phyloP scores from a whole-genome alignment of 2,113 vertebrate genomes.

The Chunga burmeisteri region DNA sequence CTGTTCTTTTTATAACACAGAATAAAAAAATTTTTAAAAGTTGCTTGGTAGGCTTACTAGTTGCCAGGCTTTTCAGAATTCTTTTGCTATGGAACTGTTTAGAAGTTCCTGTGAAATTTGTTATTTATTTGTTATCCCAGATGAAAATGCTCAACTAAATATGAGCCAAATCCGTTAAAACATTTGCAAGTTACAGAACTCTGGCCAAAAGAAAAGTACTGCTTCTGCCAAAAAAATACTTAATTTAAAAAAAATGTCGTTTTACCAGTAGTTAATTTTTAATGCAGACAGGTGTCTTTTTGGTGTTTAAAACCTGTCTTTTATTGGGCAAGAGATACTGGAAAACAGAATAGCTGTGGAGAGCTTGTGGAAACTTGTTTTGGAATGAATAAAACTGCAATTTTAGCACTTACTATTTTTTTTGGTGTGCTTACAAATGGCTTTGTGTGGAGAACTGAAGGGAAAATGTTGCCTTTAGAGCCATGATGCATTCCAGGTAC shows the following conservation, averaged over 20 bases:
- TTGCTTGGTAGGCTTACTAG: background rate
- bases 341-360: background rate
- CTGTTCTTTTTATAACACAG: background rate
- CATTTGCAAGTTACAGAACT: background rate
- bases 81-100: background rate
- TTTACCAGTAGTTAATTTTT: constrained; percentile 44
- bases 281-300: constrained; percentile 19
- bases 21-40: background rate
- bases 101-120: background rate
- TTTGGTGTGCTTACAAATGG: background rate
- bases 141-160: constrained; percentile 16
- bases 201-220: background rate
- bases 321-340: constrained; percentile 5
- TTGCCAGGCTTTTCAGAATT: background rate
- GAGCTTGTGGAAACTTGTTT: constrained; percentile 4
- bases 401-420: background rate
- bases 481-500: background rate
- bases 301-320: background rate
- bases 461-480: background rate
- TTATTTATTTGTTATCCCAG: background rate
- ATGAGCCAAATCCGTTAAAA: background rate
- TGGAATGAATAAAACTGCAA: background rate
- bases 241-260: background rate
- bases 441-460: background rate
- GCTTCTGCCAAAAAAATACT: background rate